These are phyloP conservation scores for Chromobotia macracanthus DNA, from an alignment of 2,797 vertebrate genomes.

Conservation along the genomic window DNA sequence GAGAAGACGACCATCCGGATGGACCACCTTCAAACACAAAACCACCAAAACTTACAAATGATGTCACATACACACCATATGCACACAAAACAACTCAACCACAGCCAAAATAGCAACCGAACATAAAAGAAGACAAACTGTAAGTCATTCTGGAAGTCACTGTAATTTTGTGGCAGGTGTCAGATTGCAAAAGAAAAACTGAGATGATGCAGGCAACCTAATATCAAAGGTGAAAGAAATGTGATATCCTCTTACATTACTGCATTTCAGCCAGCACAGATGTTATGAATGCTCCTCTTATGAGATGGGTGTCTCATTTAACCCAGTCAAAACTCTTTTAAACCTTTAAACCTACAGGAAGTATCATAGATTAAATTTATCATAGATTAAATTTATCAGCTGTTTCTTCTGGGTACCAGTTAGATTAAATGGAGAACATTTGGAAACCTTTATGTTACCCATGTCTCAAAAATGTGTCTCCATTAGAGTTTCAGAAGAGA, in stretches of 20 bases:
- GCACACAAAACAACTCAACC: background rate
- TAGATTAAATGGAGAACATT: no score
- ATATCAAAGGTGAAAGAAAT: slow-evolving; percentile 47
- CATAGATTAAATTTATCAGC: no score
- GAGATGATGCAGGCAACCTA: slow-evolving; percentile 37
- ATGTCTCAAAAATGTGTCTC: background rate
- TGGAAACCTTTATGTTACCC: no score
- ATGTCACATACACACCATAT: slow-evolving; percentile 21
- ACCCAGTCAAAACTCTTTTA: slow-evolving; percentile 19
- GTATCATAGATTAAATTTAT: background rate
- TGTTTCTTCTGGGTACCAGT: no score
- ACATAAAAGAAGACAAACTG: slow-evolving; percentile 12
- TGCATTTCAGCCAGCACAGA: slow-evolving; percentile 11
- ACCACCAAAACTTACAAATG: slow-evolving; percentile 38
- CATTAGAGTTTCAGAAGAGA: background rate
- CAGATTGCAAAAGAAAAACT: background rate
- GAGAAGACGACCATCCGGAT: slow-evolving; percentile 89
- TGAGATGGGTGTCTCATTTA: slow-evolving; percentile 22
- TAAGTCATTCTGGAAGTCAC: slow-evolving; percentile 15
- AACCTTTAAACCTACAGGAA: no score
- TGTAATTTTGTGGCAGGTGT: slow-evolving; percentile 4
- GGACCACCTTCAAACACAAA: slow-evolving; percentile 83
- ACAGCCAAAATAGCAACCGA: background rate
- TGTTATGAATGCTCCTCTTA: slow-evolving; percentile 38
- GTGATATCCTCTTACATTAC: slow-evolving; percentile 17